Percentiles rank a stretch among this genome's conserved stretches.
Conservation (phyloP, 2,797 vertebrate species). For the Bradypodion ventrale region DNA sequence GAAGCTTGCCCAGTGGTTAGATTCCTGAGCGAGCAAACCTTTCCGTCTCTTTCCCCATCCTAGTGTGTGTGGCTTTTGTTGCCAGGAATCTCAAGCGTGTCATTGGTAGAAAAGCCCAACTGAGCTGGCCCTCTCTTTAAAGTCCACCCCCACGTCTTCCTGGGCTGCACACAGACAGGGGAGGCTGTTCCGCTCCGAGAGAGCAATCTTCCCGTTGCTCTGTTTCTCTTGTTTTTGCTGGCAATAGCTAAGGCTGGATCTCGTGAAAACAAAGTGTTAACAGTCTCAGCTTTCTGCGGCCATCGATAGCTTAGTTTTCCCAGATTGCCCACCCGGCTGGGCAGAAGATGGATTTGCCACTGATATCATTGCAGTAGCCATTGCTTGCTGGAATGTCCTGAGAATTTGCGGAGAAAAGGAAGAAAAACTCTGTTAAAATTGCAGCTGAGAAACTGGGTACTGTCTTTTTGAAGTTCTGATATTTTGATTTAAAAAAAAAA, state of each 20-base stretch:
- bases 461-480: neutral
- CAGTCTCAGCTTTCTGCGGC: conserved; percentile 21
- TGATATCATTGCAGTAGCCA: neutral
- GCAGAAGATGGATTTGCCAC: conserved; percentile 20
- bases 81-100: conserved; percentile 31
- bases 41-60: neutral
- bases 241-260: conserved; percentile 25
- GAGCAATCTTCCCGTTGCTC: conserved; percentile 6
- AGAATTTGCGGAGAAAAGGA: neutral
- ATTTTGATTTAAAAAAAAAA: neutral
- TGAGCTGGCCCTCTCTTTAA: conserved; percentile 30
- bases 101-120: conserved; percentile 56
- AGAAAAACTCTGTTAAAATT: conserved; percentile 5
- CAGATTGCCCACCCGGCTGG: neutral
- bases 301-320: neutral
- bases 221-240: conserved; percentile 30
- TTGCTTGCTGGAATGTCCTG: conserved; percentile 36
- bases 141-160: conserved; percentile 48
- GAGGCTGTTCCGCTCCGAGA: conserved; percentile 43
- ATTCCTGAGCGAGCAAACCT: neutral
- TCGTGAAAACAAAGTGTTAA: conserved; percentile 33
- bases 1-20: neutral
- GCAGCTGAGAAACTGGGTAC: conserved; percentile 16
- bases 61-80: conserved; percentile 21
- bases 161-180: conserved; percentile 41